Percentiles rank a stretch among this genome's conserved stretches.
Evolutionary conservation across 2,888 invertebrate genomes (phyloP).

Genomic region (Synergus itoensis): DNA sequence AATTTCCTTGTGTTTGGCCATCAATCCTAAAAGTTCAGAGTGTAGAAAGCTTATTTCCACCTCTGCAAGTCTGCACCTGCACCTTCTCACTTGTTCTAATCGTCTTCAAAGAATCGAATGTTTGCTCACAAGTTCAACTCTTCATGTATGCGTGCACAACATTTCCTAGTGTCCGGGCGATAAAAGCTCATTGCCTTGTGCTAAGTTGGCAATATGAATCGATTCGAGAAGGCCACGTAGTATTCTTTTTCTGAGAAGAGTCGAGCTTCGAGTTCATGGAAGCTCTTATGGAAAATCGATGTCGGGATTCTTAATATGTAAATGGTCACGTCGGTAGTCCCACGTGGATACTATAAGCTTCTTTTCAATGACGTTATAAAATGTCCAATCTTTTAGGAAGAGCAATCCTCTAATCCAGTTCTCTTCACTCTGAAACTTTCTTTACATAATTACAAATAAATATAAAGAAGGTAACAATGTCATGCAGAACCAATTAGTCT

Average conservation of each 20-base stretch:
- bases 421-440: not conserved
- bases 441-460: not conserved
- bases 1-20: not conserved
- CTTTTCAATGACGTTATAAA: not conserved
- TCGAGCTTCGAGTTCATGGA: constrained; percentile 43
- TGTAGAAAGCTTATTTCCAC: constrained; percentile 5
- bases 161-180: constrained; percentile 48
- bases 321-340: constrained; percentile 36
- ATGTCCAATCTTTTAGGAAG: not conserved
- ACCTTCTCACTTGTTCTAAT: not conserved
- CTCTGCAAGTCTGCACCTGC: not conserved
- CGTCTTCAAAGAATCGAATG: constrained; percentile 12
- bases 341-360: constrained; percentile 5
- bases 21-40: not conserved
- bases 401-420: not conserved
- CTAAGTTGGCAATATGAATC: constrained; percentile 48
- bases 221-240: constrained; percentile 45
- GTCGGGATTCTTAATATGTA: constrained; percentile 47
- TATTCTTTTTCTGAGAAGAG: constrained; percentile 47
- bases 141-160: constrained; percentile 31
- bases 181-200: constrained; percentile 46
- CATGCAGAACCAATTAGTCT: too few species aligned
- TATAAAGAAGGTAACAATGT: too few species aligned
- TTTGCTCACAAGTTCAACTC: not conserved
- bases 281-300: constrained; percentile 49